Conservation (phyloP, 2,797 vertebrate species). For the Sphenodon punctatus region DNA sequence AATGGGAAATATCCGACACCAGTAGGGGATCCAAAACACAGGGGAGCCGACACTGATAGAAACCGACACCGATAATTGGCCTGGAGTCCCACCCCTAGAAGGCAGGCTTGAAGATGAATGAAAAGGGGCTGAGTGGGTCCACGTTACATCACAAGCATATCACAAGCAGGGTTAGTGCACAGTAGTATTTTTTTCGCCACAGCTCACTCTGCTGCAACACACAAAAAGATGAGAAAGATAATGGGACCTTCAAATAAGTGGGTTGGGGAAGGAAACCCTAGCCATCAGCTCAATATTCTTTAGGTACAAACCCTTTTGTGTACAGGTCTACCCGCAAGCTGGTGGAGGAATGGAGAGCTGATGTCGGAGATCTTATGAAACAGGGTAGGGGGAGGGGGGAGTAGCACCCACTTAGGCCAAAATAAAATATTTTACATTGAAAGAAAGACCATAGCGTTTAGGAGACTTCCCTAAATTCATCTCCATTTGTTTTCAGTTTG, state of each 20-base stretch:
- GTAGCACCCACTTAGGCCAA: background rate
- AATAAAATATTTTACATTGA: constrained; percentile 4
- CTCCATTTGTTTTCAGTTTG: background rate
- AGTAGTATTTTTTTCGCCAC: background rate
- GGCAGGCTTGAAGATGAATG: too few relatives aligned
- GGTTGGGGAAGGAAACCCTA: background rate
- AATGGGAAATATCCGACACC: too few relatives aligned
- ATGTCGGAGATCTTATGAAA: too few relatives aligned
- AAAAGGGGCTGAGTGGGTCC: background rate
- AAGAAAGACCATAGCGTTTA: background rate
- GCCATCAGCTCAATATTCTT: background rate
- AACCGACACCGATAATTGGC: too few relatives aligned
- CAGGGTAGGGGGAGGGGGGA: too few relatives aligned
- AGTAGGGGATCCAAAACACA: too few relatives aligned
- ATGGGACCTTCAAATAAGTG: background rate
- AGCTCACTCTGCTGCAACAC: background rate
- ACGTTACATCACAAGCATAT: background rate
- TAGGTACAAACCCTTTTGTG: background rate
- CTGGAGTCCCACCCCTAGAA: too few relatives aligned
- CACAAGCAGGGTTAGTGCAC: background rate
- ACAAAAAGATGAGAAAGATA: background rate
- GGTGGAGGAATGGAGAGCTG: constrained; percentile 16
- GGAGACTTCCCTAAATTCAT: constrained; percentile 19
- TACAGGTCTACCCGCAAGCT: constrained; percentile 6
- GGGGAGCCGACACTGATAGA: too few relatives aligned